phyloP scores from a whole-genome alignment of 2,113 vertebrate species.

The Pterocles burchelli region DNA sequence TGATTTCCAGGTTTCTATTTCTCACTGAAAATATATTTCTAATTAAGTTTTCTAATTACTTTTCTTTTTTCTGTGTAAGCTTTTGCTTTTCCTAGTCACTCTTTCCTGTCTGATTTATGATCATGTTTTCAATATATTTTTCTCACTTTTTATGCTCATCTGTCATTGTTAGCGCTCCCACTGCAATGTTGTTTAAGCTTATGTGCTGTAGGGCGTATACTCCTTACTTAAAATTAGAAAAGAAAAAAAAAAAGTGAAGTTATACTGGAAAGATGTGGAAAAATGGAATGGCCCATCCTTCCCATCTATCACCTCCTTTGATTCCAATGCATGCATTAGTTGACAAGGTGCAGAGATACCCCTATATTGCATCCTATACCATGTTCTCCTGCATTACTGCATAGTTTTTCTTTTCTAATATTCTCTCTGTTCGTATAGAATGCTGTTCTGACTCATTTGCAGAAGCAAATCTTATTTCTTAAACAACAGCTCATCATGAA shows the following conservation, averaged over 20 bases:
- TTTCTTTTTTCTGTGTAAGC: not conserved
- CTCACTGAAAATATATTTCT: not conserved
- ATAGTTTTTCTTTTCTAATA: not conserved
- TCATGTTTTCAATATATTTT: not conserved
- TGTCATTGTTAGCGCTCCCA: not conserved
- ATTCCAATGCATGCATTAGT: not conserved
- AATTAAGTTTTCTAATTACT: not conserved
- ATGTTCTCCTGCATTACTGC: not conserved
- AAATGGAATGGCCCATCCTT: not conserved
- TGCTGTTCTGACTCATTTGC: not conserved
- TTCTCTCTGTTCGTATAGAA: not conserved
- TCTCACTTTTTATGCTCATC: not conserved
- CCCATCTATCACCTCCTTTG: not conserved
- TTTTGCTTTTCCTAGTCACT: not conserved
- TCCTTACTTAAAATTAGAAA: not conserved
- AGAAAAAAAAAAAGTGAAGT: not conserved
- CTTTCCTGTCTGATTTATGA: not conserved
- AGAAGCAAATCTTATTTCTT: not conserved
- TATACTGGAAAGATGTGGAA: not conserved
- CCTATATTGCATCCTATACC: not conserved
- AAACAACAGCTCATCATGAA: not conserved
- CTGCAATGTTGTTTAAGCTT: not conserved
- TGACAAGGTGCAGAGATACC: not conserved
- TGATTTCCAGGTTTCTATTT: not conserved
- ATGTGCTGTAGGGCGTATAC: not conserved